Percentiles rank a stretch among this genome's conserved stretches.
Conservation (phyloP, 2,888 invertebrate genomes). For the Acronicta psi region DNA sequence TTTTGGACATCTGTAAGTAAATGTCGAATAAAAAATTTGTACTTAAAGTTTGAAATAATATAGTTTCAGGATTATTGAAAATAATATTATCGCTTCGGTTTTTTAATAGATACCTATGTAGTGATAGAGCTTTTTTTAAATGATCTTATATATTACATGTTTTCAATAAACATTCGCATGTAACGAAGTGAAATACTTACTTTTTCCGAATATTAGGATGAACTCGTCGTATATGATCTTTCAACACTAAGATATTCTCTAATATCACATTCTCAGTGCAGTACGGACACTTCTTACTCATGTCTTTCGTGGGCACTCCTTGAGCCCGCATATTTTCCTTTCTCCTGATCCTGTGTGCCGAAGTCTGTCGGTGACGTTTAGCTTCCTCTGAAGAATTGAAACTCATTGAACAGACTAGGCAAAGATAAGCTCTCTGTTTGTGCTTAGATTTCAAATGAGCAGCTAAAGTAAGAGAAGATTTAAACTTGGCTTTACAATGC, state of each 20-base stretch:
- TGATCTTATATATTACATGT: no score
- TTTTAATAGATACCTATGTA: no score
- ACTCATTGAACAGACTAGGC: constrained; percentile 91
- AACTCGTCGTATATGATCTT: constrained; percentile 88
- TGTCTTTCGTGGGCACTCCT: constrained; percentile 73
- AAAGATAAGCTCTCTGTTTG: constrained; percentile 90
- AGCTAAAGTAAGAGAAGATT: constrained; percentile 91
- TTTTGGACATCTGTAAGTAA: constrained; percentile 89
- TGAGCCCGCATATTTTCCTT: constrained; percentile 79
- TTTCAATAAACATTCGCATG: no score
- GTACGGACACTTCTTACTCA: constrained; percentile 89
- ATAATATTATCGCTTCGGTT: no score
- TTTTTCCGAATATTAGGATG: constrained; percentile 91
- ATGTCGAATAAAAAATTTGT: not conserved
- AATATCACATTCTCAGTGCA: constrained; percentile 86
- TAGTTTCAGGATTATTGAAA: no score
- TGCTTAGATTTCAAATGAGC: constrained; percentile 91
- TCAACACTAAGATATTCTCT: constrained; percentile 87
- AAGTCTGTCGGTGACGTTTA: constrained; percentile 90
- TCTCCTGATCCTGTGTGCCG: constrained; percentile 90
- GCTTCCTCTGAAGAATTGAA: constrained; percentile 90
- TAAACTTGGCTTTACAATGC: constrained; percentile 89
- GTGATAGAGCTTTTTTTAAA: no score
- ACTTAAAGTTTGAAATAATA: no score
- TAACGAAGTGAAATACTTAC: constrained; percentile 72